Percentiles rank a stretch among this genome's conserved stretches.
Evolutionary conservation across 2,888 invertebrate genomes (phyloP).

Genomic region (Drosophila pegasa): DNA sequence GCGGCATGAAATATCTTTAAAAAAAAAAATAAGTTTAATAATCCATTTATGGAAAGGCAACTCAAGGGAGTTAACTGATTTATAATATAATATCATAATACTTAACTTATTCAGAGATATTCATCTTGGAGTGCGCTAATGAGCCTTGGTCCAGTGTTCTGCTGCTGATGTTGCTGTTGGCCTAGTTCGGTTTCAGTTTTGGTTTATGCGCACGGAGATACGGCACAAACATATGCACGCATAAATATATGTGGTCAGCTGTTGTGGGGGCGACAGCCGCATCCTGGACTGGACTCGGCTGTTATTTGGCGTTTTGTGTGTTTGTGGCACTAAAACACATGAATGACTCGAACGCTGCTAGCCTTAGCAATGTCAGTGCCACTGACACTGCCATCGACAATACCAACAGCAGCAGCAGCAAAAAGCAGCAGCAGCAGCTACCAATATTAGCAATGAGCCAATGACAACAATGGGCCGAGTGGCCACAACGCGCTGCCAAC

Average conservation of each 20-base stretch:
- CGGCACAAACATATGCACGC: conserved; percentile 76
- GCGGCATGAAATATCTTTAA: background rate
- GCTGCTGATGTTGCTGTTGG: conserved; percentile 43
- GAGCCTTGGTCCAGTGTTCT: conserved; percentile 37
- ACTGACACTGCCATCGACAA: conserved; percentile 64
- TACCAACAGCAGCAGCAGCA: conserved; percentile 25
- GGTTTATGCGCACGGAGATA: conserved; percentile 74
- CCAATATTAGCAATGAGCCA: conserved; percentile 77
- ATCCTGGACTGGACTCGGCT: conserved; percentile 59
- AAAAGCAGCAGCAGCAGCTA: conserved; percentile 55
- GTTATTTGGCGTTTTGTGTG: conserved; percentile 45
- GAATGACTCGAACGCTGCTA: conserved; percentile 67
- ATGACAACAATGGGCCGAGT: conserved; percentile 72
- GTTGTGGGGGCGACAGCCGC: conserved; percentile 32
- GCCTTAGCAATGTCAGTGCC: conserved; percentile 58
- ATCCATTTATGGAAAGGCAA: too few species aligned
- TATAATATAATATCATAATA: too few species aligned
- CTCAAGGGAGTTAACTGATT: background rate
- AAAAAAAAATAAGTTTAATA: background rate
- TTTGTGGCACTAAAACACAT: conserved; percentile 73
- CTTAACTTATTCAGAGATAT: background rate
- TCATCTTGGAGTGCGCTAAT: conserved; percentile 50
- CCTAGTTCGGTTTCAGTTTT: conserved; percentile 74
- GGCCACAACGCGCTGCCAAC: conserved; percentile 60
- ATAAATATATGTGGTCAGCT: conserved; percentile 65